Percentiles rank a stretch among this genome's conserved stretches.
Conservation (phyloP, 2,888 invertebrate genomes). For the Polylopha cassiicola region DNA sequence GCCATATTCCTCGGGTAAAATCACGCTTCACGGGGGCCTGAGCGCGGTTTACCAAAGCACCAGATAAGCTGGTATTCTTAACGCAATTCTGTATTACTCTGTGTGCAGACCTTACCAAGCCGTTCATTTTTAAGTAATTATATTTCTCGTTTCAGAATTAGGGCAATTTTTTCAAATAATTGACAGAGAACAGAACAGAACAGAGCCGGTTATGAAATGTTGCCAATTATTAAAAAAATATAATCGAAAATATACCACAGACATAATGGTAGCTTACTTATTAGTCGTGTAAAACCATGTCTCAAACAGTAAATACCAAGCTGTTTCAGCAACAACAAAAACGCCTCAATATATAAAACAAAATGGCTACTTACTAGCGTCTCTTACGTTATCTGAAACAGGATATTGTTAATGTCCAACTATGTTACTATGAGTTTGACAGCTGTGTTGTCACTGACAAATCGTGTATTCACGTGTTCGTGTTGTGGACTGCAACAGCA, state of each 20-base stretch:
- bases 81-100: constrained; percentile 65
- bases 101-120: constrained; percentile 79
- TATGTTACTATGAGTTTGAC: no score
- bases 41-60: constrained; percentile 55
- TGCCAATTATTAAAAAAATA: constrained; percentile 8
- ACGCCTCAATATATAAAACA: no score
- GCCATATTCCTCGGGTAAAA: constrained; percentile 84
- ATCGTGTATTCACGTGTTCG: constrained; percentile 23
- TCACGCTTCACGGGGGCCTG: constrained; percentile 77
- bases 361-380: no score
- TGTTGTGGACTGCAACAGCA: background rate
- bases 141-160: constrained; percentile 5
- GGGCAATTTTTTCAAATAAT: constrained; percentile 12
- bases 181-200: constrained; percentile 12
- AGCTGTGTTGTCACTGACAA: constrained; percentile 8
- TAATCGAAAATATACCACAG: no score
- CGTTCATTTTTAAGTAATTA: constrained; percentile 78
- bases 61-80: constrained; percentile 52
- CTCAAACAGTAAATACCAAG: no score
- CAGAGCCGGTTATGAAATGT: constrained; percentile 11
- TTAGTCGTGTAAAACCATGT: background rate
- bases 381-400: no score
- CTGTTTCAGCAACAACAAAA: no score
- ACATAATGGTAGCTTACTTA: no score
- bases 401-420: no score